Evolutionary conservation across 2,888 invertebrate species (phyloP).

Genomic region (Athalia circularis): DNA sequence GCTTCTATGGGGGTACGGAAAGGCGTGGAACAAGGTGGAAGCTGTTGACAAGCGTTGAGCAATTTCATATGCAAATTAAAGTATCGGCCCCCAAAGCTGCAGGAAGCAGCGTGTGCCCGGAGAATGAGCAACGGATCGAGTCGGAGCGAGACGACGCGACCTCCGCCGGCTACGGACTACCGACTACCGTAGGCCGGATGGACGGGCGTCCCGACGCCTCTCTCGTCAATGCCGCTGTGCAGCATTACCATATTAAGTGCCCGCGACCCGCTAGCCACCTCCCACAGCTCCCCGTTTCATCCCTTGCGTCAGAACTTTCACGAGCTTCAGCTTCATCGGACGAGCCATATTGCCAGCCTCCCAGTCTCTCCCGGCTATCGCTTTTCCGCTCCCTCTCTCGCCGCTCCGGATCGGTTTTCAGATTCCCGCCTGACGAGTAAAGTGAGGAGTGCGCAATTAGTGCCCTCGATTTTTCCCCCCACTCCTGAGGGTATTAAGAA

Average conservation of each 20-base stretch:
- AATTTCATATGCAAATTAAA: conserved; percentile 74
- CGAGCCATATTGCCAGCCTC: conserved; percentile 26
- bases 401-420: not conserved
- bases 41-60: conserved; percentile 69
- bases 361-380: not conserved
- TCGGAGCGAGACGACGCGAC: not conserved
- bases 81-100: conserved; percentile 64
- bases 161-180: not conserved
- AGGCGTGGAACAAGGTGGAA: conserved; percentile 18
- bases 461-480: no score
- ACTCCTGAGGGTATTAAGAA: no score
- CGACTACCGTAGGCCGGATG: conserved; percentile 59
- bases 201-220: conserved; percentile 51
- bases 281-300: conserved; percentile 47
- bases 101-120: no score
- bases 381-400: not conserved
- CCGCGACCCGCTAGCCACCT: conserved; percentile 72
- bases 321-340: conserved; percentile 10
- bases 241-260: conserved; percentile 73
- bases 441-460: no score
- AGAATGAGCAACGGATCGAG: conserved; percentile 2
- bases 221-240: conserved; percentile 51
- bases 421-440: no score
- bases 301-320: conserved; percentile 20
- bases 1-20: not conserved